These are phyloP conservation scores for Pipistrellus nathusii DNA, from an alignment of 2,797 vertebrate species.

Conservation along the genomic window DNA sequence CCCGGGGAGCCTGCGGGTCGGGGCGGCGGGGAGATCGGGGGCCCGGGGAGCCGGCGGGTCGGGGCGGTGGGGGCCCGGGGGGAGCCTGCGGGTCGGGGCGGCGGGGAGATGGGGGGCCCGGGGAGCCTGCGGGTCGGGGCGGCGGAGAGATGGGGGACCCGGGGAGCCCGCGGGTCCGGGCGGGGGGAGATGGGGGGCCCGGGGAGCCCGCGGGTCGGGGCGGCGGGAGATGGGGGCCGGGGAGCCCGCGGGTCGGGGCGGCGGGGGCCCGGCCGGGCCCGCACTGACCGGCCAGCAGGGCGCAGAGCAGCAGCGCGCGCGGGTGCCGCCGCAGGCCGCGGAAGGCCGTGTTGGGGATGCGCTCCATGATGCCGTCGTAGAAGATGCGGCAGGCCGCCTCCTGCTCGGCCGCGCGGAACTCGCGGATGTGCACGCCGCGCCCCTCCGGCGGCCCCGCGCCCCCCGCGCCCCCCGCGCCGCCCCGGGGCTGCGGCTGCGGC, in stretches of 20 bases:
- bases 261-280: slow-evolving; percentile 83
- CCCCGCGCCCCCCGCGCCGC: neutral
- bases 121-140: too few relatives aligned
- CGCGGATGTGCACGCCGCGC: slow-evolving; percentile 93
- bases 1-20: too few relatives aligned
- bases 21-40: slow-evolving; percentile 82
- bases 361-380: slow-evolving; percentile 96
- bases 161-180: too few relatives aligned
- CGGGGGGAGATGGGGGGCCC: too few relatives aligned
- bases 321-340: slow-evolving; percentile 94
- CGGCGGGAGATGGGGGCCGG: slow-evolving; percentile 82
- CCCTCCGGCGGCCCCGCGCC: slow-evolving; percentile 82
- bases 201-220: neutral
- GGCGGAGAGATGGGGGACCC: too few relatives aligned
- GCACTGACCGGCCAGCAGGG: slow-evolving; percentile 94
- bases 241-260: neutral
- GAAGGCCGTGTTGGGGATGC: slow-evolving; percentile 97
- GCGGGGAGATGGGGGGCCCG: too few relatives aligned
- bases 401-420: slow-evolving; percentile 93
- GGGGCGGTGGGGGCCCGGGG: too few relatives aligned
- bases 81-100: neutral
- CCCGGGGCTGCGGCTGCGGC: slow-evolving; percentile 59
- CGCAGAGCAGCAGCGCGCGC: slow-evolving; percentile 93
- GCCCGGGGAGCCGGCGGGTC: too few relatives aligned
- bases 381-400: slow-evolving; percentile 96